Base-by-base conservation (phyloP, 2,888 invertebrate species). In the Dolichomitus sp. region DNA sequence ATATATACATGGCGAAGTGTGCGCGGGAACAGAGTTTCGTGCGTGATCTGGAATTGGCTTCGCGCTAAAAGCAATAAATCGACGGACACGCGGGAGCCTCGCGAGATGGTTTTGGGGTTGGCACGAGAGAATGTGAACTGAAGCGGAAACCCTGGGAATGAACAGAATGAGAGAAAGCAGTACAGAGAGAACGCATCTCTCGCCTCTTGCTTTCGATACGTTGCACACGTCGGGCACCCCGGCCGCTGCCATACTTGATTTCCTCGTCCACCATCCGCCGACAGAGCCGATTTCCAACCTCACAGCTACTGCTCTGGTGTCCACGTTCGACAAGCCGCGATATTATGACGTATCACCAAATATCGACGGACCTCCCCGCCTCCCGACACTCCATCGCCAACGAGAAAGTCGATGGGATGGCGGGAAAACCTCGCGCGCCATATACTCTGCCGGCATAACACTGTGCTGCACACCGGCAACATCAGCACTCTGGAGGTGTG, bases 281-380 rank as follows among this genome's bases (percentile, higher is more conserved):
- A 77, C 70, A 81, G 68, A 77, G 33, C 33, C 59, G 59, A 33
- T 59, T 33, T 59, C 59, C 33, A 59, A n/a, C 30, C 59, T 30
- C 59, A 30, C 59, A 33, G 59, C 7, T n/a, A 14, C 57, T 30
- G 30, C 30, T 4, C 9, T n/a, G 33, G n/a, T 33, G 6, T 72
- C 68, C 78, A 77, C 77, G 40, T 77, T 81, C 81, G 81, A 81
- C 78, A 74, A 78, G 45, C 78, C 72, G 57, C 73, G 69, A 85
- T 81, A 87, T 85, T 86, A 86, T 80, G 83, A 86, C 83, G 69
- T 73, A 84, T 80, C 79, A 77, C 77, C 68, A 68, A 78, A 81
- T 80, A 86, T 85, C 73, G 33, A 59, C 33, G 30, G n/a, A 11
- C 59, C 17, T 14, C 2, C 33, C 6, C 6, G 14, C 30, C 19